A percentile compares a stretch with the other conserved stretches of the same genome.
These are phyloP conservation scores for Drosophila nigromelanica DNA, from an alignment of 1,140 invertebrate species.

Conservation along the genomic window DNA sequence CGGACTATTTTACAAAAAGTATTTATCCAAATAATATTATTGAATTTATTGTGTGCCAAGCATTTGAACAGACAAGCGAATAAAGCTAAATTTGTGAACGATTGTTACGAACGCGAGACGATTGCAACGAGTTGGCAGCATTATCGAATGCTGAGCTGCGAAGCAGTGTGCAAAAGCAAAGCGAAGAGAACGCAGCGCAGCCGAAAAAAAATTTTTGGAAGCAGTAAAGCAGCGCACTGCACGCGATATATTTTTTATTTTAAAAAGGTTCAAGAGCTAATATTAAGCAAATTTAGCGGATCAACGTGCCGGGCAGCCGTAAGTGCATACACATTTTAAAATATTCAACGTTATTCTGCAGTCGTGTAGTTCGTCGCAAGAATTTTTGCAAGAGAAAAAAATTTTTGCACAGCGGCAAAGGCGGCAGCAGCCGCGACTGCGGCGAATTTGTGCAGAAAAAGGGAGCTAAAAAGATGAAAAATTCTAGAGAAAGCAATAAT, in stretches of 20 bases:
- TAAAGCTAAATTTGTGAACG: conserved; percentile 9
- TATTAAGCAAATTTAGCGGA: conserved; percentile 51
- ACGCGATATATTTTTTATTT: conserved; percentile 80
- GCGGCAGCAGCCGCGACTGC: conserved; percentile 53
- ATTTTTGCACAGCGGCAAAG: conserved; percentile 73
- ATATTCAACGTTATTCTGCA: conserved; percentile 49
- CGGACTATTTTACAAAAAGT: conserved; percentile 32
- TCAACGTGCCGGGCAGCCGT: conserved; percentile 70
- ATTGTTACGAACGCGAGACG: conserved; percentile 22
- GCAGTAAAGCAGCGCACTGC: conserved; percentile 67
- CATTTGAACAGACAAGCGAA: background rate
- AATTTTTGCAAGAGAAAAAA: conserved; percentile 71
- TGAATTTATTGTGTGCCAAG: conserved; percentile 21
- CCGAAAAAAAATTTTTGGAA: conserved; percentile 70
- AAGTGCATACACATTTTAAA: conserved; percentile 58
- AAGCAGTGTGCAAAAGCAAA: conserved; percentile 59
- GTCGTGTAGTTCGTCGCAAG: conserved; percentile 31
- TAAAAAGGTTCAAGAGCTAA: conserved; percentile 66
- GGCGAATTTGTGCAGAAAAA: conserved; percentile 63
- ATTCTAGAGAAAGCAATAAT: conserved; percentile 33
- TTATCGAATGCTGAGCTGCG: conserved; percentile 48
- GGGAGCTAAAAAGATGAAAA: conserved; percentile 67
- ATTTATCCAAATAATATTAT: conserved; percentile 43
- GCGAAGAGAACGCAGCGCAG: conserved; percentile 66
- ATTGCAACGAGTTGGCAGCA: conserved; percentile 50